Conservation (phyloP, 2,888 invertebrate species). For the Zaprionus bogoriensis region DNA sequence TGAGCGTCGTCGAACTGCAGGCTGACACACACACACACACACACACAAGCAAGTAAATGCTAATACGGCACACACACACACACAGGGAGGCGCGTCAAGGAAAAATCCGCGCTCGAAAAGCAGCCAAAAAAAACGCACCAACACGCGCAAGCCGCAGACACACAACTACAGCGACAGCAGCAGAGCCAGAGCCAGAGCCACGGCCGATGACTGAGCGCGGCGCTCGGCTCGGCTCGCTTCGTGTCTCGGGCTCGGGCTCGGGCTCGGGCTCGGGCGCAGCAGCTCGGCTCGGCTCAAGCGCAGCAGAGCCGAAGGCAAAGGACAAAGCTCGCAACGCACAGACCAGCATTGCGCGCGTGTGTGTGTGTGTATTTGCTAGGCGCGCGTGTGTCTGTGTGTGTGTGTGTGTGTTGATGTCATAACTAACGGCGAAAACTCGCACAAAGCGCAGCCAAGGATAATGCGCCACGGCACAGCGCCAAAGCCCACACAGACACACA, state of each 20-base stretch:
- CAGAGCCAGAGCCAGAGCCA: conserved; percentile 3
- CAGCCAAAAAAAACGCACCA: conserved; percentile 11
- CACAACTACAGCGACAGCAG: conserved; percentile 7
- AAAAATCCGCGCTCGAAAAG: conserved; percentile 22
- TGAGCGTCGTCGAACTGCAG: conserved; percentile 25
- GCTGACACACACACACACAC: conserved; percentile 13
- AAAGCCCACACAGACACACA: conserved; percentile 2
- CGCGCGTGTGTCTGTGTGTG: conserved; percentile 2
- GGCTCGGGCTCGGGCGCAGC: conserved; percentile 52
- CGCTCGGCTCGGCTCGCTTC: conserved; percentile 32
- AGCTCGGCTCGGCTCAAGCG: conserved; percentile 62
- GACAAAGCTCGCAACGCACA: conserved; percentile 54
- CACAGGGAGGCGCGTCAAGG: no score
- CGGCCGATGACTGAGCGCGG: no score
- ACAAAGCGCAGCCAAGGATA: conserved; percentile 50
- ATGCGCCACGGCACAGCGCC: conserved; percentile 38
- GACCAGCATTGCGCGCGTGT: no score
- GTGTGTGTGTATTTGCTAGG: conserved; percentile 10
- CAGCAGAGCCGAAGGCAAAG: conserved; percentile 43
- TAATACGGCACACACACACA: no score
- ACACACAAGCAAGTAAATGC: neutral
- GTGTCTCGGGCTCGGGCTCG: no score
- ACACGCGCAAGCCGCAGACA: conserved; percentile 11
- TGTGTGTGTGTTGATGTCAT: conserved; percentile 69
- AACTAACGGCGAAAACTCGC: conserved; percentile 44